These are phyloP conservation scores for Poliocrania exsul DNA, from an alignment of 2,797 vertebrate species.

Conservation along the genomic window DNA sequence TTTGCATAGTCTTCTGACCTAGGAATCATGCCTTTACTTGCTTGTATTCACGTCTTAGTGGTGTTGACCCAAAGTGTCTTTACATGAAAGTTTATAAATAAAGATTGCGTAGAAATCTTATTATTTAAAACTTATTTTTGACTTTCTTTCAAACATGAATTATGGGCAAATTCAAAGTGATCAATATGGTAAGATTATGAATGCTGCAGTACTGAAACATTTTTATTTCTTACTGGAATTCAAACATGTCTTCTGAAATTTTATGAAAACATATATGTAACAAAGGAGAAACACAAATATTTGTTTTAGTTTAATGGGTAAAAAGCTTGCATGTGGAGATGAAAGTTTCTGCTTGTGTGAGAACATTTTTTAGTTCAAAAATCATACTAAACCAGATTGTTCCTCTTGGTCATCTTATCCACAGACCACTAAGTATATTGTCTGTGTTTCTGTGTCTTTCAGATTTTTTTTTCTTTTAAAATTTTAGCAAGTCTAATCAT, in stretches of 20 bases:
- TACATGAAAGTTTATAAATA: background rate
- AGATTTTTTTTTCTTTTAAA: background rate
- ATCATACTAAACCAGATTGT: background rate
- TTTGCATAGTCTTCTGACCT: background rate
- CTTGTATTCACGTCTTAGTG: background rate
- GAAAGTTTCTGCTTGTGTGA: background rate
- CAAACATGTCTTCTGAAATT: background rate
- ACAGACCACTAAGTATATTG: background rate
- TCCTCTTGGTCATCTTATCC: conserved; percentile 7
- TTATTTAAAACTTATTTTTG: background rate
- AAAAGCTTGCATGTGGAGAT: background rate
- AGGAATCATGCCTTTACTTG: conserved; percentile 34
- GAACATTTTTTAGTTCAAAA: background rate
- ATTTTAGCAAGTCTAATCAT: background rate
- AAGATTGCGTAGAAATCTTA: background rate
- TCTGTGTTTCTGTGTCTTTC: background rate
- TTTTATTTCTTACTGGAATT: background rate
- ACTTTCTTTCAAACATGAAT: background rate
- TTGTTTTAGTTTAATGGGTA: background rate
- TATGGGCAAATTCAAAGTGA: background rate
- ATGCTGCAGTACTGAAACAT: background rate
- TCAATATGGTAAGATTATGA: background rate
- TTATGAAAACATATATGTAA: background rate
- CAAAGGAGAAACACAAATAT: background rate
- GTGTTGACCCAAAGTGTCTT: background rate